Evolutionary conservation across 2,888 invertebrate genomes (phyloP).

Genomic region (Hydrotaea diabolus): DNA sequence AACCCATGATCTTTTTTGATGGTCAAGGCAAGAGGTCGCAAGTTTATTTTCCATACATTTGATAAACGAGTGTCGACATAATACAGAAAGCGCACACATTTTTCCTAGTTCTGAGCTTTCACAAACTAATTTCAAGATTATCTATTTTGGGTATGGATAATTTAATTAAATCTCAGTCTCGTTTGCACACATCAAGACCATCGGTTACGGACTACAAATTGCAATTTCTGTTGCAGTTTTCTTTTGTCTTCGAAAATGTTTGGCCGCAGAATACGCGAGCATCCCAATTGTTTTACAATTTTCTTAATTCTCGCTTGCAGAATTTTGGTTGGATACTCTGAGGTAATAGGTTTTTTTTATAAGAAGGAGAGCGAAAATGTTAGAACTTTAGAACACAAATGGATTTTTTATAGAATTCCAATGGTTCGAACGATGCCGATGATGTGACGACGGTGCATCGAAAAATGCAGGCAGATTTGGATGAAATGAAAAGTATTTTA

Average conservation of each 20-base stretch:
- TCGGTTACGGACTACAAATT: not conserved
- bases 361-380: not conserved
- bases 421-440: not conserved
- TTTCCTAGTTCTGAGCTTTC: not conserved
- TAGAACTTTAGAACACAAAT: not conserved
- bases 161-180: not conserved
- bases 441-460: not conserved
- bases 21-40: no score
- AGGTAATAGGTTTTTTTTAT: constrained; percentile 6
- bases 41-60: no score
- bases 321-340: not conserved
- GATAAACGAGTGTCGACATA: no score
- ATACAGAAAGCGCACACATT: no score
- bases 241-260: constrained; percentile 15
- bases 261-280: not conserved
- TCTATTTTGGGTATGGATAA: not conserved
- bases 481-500: not conserved
- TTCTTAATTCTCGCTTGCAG: not conserved
- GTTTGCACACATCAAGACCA: not conserved
- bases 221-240: not conserved
- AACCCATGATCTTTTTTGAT: no score
- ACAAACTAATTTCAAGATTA: not conserved
- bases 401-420: not conserved
- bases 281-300: not conserved
- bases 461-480: not conserved